Evolutionary conservation across 2,113 vertebrate species (phyloP), one percentile per base, ranked within the genome.

Genomic region (Podarcis raffonei): DNA sequence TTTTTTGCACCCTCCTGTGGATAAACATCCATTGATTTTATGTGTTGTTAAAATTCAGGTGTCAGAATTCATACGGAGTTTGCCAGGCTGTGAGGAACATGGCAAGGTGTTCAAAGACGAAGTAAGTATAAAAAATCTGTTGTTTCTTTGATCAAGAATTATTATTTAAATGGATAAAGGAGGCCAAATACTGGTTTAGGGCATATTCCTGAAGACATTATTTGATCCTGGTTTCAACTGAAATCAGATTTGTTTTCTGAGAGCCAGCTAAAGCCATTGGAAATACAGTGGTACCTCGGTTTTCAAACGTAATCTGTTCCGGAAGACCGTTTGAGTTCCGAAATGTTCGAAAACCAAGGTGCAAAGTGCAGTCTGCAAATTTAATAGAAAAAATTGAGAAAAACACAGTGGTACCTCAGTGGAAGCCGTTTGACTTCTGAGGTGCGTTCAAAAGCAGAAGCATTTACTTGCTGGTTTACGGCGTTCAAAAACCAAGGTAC

Each of bases 71-170:
- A 98, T 98, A 94, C 97, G 97, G 93, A 98, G 97, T 89, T 96
- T 98, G 87, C 98, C 97, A 37, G 98, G 98, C 32, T 98, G 98
- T 91, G 96, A 97, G 95, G 98, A 98, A 85, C 98, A 98, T 42
- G 97, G 97, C 83, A 97, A 97, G 62, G 97, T 97, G n/a, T 98
- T 98, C 96, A 98, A 97, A 94, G 97, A 98, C 71, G 97, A 98
- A 96, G 98, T 98, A 95, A 92, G 96, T 96, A 15, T 85, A 59
- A 37, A 5, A 53, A 81, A 86, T 68, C 3, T 30, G 8, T 37
- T 35, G 13, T 83, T 87, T 71, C 22, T 57, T 18, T 77, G 13
- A 18, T 53, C 27, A 57, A 15, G 2, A 39, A 4, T 68, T n/a
- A 37, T 5, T n/a, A 86, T 76, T 37, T 68, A 30, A 75, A 78